Evolutionary conservation across 1,140 invertebrate species (phyloP).

Genomic region (Achroia grisella): DNA sequence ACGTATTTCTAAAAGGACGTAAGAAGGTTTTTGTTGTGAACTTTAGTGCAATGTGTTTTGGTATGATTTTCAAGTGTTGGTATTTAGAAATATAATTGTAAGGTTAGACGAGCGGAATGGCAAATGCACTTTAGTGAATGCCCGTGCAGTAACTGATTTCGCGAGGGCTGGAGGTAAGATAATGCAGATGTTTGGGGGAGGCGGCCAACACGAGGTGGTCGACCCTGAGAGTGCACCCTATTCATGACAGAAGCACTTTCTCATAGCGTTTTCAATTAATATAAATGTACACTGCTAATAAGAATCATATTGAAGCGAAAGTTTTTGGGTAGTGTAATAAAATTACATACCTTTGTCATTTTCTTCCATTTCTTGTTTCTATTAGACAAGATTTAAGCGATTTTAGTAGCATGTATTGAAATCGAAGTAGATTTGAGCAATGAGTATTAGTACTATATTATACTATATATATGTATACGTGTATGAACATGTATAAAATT

Average conservation of each 20-base stretch:
- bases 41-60: slow-evolving; percentile 4
- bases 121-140: slow-evolving; percentile 65
- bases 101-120: slow-evolving; percentile 44
- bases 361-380: neutral
- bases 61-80: slow-evolving; percentile 12
- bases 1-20: slow-evolving; percentile 15
- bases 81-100: slow-evolving; percentile 26
- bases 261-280: slow-evolving; percentile 61
- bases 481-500: no score
- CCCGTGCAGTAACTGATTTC: slow-evolving; percentile 44
- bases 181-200: slow-evolving; percentile 57
- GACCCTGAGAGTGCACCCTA: slow-evolving; percentile 21
- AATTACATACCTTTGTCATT: slow-evolving; percentile 6
- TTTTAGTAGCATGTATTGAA: no score
- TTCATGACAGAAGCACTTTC: slow-evolving; percentile 60
- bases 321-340: no score
- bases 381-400: neutral
- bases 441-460: no score
- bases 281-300: no score
- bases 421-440: no score
- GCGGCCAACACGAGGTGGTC: slow-evolving; percentile 11
- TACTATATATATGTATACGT: no score
- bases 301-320: no score
- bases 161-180: slow-evolving; percentile 58
- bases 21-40: slow-evolving; percentile 4